Base-by-base conservation (phyloP, 35 echinoderm and acorn worm genomes). In the Diadema setosum region DNA sequence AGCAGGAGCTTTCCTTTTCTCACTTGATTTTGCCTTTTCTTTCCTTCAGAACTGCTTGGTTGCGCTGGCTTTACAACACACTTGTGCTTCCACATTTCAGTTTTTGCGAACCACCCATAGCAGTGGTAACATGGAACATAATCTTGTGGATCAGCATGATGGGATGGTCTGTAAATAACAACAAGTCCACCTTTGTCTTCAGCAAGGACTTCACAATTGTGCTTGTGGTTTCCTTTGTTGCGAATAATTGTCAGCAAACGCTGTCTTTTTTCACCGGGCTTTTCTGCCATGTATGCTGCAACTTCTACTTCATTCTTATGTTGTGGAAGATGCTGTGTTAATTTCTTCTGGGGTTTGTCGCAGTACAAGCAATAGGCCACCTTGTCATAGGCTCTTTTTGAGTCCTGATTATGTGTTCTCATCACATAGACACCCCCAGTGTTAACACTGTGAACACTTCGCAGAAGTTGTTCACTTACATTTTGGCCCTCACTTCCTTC, bases 171-270 rank as follows among this genome's bases (percentile, higher is more conserved):
- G 43, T 86, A 67, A 3, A 64, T 39, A 44, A 86, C 59, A 67
- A 86, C 43, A 67, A 86, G 9, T 41, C 57, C 12, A 41, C 84
- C 84, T 59, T 32, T 60, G 49, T 55, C 84, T 43, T 86, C 42
- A 41, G 14, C 58, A 39, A 86, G 30, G 26, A 86, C 84, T 25
- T 86, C 39, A 26, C 43, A 86, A 55, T 86, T 86, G 34, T 86
- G 84, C 17, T 41, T 21, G 58, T 86, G 84, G 32, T 86, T 86
- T 70, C 84, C 61, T 33, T 70, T 69, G 61, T 86, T 86, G 29
- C 57, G 15, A 18, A 69, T 65, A 14, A 32, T 65, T 26, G 52
- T 35, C 32, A 46, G 52, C 45, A 83, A 52, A 26, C 3, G 15
- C 8, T 83, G 42, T 83, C 55, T 83, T 1, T 56, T 56, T 55